Percentiles rank a stretch among this genome's conserved stretches.
phyloP scores from a whole-genome alignment of 2,113 vertebrate genomes.

The Silurus meridionalis region DNA sequence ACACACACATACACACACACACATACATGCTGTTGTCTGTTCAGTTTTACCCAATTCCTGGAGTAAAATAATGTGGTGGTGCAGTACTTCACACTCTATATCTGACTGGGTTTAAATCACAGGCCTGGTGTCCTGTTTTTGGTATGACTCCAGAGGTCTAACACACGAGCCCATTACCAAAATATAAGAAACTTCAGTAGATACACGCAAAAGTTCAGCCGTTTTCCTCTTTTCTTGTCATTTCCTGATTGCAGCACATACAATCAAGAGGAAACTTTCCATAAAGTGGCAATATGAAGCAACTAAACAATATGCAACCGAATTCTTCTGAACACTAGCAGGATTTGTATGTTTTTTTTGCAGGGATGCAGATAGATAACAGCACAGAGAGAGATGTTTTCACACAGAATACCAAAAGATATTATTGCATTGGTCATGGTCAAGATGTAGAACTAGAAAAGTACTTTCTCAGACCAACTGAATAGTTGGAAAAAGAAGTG shows the following conservation, averaged over 20 bases:
- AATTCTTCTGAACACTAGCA: background rate
- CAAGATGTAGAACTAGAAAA: background rate
- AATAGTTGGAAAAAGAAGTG: background rate
- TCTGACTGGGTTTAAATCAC: conserved; percentile 14
- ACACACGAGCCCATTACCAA: conserved; percentile 14
- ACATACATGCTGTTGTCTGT: background rate
- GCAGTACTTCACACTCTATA: background rate
- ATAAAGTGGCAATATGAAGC: background rate
- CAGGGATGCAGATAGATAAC: background rate
- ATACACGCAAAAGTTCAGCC: background rate
- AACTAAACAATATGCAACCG: background rate
- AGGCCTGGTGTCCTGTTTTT: conserved; percentile 47
- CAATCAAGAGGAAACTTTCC: background rate
- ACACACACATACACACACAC: too few species aligned
- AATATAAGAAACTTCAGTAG: background rate
- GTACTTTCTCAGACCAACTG: background rate
- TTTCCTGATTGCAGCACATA: background rate
- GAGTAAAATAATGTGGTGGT: background rate
- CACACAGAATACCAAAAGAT: background rate
- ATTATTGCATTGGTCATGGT: background rate
- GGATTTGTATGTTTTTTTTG: background rate
- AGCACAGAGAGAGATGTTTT: background rate
- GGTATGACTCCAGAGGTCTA: conserved; percentile 15
- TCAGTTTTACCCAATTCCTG: background rate
- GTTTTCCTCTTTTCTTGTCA: background rate